Percentiles rank a stretch among this genome's conserved stretches.
phyloP scores from a whole-genome alignment of 1,140 invertebrate genomes.

The Ceratosolen fusciceps region DNA sequence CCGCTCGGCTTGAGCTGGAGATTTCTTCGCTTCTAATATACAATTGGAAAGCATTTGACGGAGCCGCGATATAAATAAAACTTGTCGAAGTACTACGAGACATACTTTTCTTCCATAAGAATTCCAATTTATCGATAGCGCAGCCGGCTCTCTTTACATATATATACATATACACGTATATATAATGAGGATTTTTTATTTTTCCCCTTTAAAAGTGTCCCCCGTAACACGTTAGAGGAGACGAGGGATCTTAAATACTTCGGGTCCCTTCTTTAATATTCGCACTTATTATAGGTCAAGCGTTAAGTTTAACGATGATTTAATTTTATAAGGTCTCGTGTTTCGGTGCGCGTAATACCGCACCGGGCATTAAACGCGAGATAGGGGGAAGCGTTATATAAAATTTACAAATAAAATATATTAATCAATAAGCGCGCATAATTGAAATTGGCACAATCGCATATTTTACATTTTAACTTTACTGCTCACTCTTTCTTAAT shows the following conservation, averaged over 20 bases:
- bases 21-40: slow-evolving; percentile 30
- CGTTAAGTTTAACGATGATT: background rate
- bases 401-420: slow-evolving; percentile 1
- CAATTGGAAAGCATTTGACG: slow-evolving; percentile 18
- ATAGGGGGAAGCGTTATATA: background rate
- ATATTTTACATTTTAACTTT: slow-evolving; percentile 10
- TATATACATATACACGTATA: too few species aligned
- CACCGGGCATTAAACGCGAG: background rate
- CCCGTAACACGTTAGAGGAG: too few species aligned
- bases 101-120: too few species aligned
- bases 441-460: slow-evolving; percentile 6
- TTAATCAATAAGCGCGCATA: background rate
- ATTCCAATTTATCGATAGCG: too few species aligned
- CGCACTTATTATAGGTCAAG: too few species aligned
- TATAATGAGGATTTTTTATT: too few species aligned
- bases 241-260: too few species aligned
- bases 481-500: background rate
- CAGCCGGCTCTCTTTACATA: too few species aligned
- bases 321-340: background rate
- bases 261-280: too few species aligned
- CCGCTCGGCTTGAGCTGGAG: background rate
- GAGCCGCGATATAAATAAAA: too few species aligned
- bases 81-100: too few species aligned
- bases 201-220: too few species aligned
- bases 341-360: background rate